Percentiles rank a stretch among this genome's conserved stretches.
phyloP scores from a whole-genome alignment of 2,113 vertebrate genomes.

The Nesospiza acunhae region DNA sequence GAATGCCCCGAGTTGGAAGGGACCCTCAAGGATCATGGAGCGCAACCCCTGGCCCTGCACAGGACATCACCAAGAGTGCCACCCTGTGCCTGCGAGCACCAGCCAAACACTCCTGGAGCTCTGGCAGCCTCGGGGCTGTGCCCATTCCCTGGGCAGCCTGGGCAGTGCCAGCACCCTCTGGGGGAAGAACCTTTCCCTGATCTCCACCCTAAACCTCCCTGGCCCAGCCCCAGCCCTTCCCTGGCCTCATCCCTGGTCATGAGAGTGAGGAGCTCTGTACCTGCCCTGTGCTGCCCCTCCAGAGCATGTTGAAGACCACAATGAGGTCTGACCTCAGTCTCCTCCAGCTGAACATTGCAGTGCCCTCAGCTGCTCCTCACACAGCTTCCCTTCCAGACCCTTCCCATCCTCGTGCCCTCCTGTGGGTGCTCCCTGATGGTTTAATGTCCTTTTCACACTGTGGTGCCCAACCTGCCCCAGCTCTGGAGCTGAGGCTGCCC shows the following conservation, averaged over 20 bases:
- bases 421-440: no score
- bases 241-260: not conserved
- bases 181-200: not conserved
- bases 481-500: not conserved
- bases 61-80: not conserved
- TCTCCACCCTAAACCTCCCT: accelerated
- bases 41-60: not conserved
- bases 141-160: not conserved
- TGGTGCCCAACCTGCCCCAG: no score
- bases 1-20: not conserved
- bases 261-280: no score
- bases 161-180: not conserved
- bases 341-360: no score
- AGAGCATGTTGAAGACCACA: not conserved
- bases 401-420: no score
- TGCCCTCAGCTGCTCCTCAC: no score
- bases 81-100: accelerated
- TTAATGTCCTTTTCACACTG: no score
- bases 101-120: not conserved
- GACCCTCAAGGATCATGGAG: not conserved
- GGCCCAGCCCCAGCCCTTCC: accelerated
- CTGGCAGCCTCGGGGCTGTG: not conserved
- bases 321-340: no score
- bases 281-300: not conserved
- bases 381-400: no score